These are phyloP conservation scores for Apostichopus leukothele DNA, from an alignment of 53 echinoderm and acorn worm species.

Conservation along the genomic window DNA sequence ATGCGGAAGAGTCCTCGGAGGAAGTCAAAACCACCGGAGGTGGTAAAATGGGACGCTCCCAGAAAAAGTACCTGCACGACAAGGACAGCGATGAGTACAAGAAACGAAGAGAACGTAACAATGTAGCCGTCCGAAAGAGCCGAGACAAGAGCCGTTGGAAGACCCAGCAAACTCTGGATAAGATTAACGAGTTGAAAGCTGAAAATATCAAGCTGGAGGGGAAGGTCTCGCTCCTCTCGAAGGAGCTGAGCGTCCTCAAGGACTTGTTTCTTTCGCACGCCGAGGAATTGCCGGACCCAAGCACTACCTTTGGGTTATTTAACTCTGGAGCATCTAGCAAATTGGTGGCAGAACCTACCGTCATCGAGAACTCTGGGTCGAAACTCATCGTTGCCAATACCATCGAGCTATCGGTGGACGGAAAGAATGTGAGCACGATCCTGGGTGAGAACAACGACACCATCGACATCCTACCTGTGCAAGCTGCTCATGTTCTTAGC, in stretches of 20 bases:
- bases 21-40: slow-evolving; percentile 5
- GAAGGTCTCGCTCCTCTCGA: slow-evolving; percentile 81
- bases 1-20: not conserved
- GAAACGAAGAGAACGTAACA: slow-evolving; percentile 84
- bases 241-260: slow-evolving; percentile 92
- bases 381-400: slow-evolving; percentile 31
- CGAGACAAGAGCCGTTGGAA: slow-evolving; percentile 75
- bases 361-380: not conserved
- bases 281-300: slow-evolving; percentile 89
- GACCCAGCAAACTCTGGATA: slow-evolving; percentile 69
- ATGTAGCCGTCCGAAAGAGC: slow-evolving; percentile 94
- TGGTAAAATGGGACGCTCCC: slow-evolving; percentile 32
- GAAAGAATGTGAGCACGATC: slow-evolving; percentile 10
- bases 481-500: not conserved
- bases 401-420: slow-evolving; percentile 35
- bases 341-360: not conserved
- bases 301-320: slow-evolving; percentile 80
- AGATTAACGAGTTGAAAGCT: slow-evolving; percentile 76
- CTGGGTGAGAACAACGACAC: not conserved
- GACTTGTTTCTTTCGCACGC: slow-evolving; percentile 91
- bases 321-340: slow-evolving; percentile 62
- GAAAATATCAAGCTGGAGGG: slow-evolving; percentile 89
- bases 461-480: not conserved
- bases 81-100: slow-evolving; percentile 88
- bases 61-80: slow-evolving; percentile 68